Conservation (phyloP, 1,140 invertebrate species). For the Leptinotarsa defecta region DNA sequence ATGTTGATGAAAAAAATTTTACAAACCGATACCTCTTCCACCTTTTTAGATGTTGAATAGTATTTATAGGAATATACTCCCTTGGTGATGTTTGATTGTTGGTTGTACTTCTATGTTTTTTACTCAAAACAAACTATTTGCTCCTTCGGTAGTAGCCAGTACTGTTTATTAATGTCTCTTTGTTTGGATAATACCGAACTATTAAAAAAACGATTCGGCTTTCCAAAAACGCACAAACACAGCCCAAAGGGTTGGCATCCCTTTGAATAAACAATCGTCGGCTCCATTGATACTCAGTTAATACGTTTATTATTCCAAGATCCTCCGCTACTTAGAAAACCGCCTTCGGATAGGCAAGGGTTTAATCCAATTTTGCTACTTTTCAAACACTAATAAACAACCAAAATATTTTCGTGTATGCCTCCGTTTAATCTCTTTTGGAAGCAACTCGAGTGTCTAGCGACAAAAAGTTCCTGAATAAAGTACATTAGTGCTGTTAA, state of each 20-base stretch:
- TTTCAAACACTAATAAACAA: constrained; percentile 18
- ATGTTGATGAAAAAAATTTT: too few relatives aligned
- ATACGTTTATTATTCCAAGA: constrained; percentile 6
- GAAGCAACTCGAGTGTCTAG: constrained; percentile 10
- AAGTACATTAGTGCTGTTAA: constrained; percentile 9
- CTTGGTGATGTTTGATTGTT: too few relatives aligned
- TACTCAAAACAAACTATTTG: too few relatives aligned
- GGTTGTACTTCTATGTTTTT: too few relatives aligned
- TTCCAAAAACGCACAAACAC: not conserved
- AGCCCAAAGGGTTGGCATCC: not conserved
- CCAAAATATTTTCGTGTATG: constrained; percentile 10
- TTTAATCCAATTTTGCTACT: constrained; percentile 26
- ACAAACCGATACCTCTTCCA: too few relatives aligned
- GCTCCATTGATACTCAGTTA: not conserved
- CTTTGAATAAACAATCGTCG: not conserved
- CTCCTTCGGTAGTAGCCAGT: too few relatives aligned
- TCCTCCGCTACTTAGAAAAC: constrained; percentile 11
- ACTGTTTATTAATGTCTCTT: too few relatives aligned
- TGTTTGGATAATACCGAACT: too few relatives aligned
- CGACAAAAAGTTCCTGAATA: not conserved
- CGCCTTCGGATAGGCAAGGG: not conserved
- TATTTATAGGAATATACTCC: too few relatives aligned
- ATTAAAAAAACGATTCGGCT: not conserved
- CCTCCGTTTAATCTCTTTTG: not conserved
- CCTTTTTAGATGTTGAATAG: too few relatives aligned